These are phyloP conservation scores for Nasonovia ribisnigri DNA, from an alignment of 2,888 invertebrate genomes.

Conservation along the genomic window DNA sequence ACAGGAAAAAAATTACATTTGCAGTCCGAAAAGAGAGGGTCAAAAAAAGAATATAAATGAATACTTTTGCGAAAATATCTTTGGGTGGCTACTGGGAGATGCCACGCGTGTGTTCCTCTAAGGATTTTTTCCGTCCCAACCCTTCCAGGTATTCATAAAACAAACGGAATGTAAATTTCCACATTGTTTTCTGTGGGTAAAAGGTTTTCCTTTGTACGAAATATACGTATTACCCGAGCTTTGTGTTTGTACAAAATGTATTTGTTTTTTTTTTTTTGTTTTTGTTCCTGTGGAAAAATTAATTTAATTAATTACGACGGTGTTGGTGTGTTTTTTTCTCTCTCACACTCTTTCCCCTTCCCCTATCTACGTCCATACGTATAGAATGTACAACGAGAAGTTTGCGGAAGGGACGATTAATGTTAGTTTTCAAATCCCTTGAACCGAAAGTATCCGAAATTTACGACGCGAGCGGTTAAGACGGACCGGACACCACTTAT, in stretches of 20 bases:
- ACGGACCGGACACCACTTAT: slow-evolving; percentile 21
- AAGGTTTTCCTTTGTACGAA: slow-evolving; percentile 62
- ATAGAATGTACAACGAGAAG: slow-evolving; percentile 25
- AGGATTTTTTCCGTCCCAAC: slow-evolving; percentile 56
- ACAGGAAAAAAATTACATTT: slow-evolving; percentile 58
- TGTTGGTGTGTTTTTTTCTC: slow-evolving; percentile 35
- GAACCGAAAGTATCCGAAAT: slow-evolving; percentile 59
- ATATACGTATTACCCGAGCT: slow-evolving; percentile 53
- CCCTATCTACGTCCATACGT: background rate
- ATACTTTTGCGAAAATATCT: slow-evolving; percentile 62
- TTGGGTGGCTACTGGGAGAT: slow-evolving; percentile 42
- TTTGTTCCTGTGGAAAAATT: slow-evolving; percentile 56
- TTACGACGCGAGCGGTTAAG: slow-evolving; percentile 39
- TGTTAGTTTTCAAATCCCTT: slow-evolving; percentile 53
- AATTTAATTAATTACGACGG: slow-evolving; percentile 64
- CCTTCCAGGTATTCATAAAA: slow-evolving; percentile 63
- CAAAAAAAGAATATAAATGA: slow-evolving; percentile 53
- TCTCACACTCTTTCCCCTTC: background rate
- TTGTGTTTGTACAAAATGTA: slow-evolving; percentile 63
- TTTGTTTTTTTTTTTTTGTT: slow-evolving; percentile 61
- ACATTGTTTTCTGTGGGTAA: slow-evolving; percentile 63
- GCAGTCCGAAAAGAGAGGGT: slow-evolving; percentile 51
- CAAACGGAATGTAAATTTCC: slow-evolving; percentile 65
- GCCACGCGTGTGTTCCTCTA: slow-evolving; percentile 57
- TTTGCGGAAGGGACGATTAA: slow-evolving; percentile 59